Percentiles rank a stretch among this genome's conserved stretches.
These are phyloP conservation scores for Mechanitis messenoides DNA, from an alignment of 2,888 invertebrate species.

Conservation along the genomic window DNA sequence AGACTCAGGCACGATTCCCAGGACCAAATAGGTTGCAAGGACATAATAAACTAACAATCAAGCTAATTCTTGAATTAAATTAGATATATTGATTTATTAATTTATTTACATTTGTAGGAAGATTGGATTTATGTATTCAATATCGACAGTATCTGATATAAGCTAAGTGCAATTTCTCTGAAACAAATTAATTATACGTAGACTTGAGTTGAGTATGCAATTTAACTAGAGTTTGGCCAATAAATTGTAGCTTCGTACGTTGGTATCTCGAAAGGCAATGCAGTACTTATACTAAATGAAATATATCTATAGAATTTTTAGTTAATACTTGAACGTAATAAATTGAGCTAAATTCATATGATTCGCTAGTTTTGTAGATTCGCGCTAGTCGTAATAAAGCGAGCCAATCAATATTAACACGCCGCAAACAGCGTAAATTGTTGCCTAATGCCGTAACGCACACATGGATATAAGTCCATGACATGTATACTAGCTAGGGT, in stretches of 20 bases:
- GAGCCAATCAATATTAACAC: constrained; percentile 77
- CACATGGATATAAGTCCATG: constrained; percentile 48
- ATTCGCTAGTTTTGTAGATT: constrained; percentile 61
- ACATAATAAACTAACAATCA: constrained; percentile 1
- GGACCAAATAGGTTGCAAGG: constrained; percentile 30
- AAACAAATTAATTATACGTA: constrained; percentile 28
- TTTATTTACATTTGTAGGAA: constrained; percentile 5
- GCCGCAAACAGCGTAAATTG: constrained; percentile 77
- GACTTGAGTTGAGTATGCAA: constrained; percentile 27
- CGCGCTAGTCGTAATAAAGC: constrained; percentile 74
- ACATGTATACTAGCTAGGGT: constrained; percentile 55
- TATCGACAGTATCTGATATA: constrained; percentile 21
- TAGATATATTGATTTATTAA: too few relatives aligned
- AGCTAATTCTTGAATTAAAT: not conserved
- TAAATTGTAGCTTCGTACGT: constrained; percentile 27
- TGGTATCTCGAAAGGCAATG: constrained; percentile 23
- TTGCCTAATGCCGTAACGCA: constrained; percentile 74
- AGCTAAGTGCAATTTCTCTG: constrained; percentile 22
- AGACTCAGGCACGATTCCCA: constrained; percentile 29
- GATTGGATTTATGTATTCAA: constrained; percentile 19
- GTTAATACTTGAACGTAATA: constrained; percentile 1
- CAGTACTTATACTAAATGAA: constrained; percentile 11
- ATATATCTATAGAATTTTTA: constrained; percentile 1
- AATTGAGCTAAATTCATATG: constrained; percentile 28
- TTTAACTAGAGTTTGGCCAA: constrained; percentile 28